Base-by-base conservation (phyloP, 2,113 vertebrate genomes). In the Peromyscus leucopus region DNA sequence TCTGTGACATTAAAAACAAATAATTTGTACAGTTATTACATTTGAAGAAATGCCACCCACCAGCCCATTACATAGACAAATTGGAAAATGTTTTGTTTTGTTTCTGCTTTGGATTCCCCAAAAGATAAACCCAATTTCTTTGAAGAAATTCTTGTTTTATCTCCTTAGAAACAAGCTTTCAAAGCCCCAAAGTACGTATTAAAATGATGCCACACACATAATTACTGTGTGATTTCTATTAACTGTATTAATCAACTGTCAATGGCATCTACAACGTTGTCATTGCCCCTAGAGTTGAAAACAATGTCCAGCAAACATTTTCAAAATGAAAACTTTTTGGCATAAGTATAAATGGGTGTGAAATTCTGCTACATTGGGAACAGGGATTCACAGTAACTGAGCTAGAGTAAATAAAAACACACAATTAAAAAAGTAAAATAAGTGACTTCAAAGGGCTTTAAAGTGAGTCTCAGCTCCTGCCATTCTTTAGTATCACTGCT, bases 1-100 rank as follows among this genome's bases (percentile, higher is more conserved):
- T 98, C 98, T 98, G 97, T 91, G 95, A 94, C 93, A 98, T 97
- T 98, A 97, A 97, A 98, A 98, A 97, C 95, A 98, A 98, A 97
- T 98, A 98, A 98, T 96, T 98, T 94, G 72, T 96, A 84, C 91
- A 96, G 92, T 98, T 98, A 97, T 90, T 98, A 95, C 96, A 71
- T 97, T 98, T 97, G 96, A 95, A 98, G 89, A 97, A 97, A 97
- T 48, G 95, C 46, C 85, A 78, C 97, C 86, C 67, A 93, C 96
- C 94, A 79, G 92, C 5, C 93, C 97, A 98, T 98, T 98, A 98
- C 94, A 98, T 92, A 97, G 97, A 97, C 94, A 98, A 97, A 97
- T 97, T 96, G 94, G 96, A 97, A 97, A 97, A 98, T 97, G 95
- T 63, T 86, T 98, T 98, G 96, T 96, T 98, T 96, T 97, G 86